Evolutionary conservation across 2,888 invertebrate species (phyloP).

Genomic region (Anthophora plumipes): DNA sequence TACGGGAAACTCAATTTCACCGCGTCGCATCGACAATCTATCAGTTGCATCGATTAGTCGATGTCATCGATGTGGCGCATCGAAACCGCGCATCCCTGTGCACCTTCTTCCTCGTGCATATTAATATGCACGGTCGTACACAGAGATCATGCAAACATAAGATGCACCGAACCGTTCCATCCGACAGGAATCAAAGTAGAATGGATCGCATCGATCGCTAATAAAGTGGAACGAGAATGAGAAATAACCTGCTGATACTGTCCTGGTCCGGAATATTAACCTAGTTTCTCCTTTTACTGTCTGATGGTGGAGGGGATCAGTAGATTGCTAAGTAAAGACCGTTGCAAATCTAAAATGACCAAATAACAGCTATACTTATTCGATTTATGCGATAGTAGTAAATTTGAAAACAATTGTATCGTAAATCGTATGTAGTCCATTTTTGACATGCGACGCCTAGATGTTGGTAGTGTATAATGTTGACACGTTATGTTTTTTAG

Average conservation of each 20-base stretch:
- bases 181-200: constrained; percentile 53
- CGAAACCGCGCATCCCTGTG: constrained; percentile 17
- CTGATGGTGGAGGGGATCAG: background rate
- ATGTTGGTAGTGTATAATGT: no score
- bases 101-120: constrained; percentile 24
- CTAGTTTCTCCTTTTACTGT: background rate
- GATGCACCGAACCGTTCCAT: constrained; percentile 40
- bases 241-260: background rate
- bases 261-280: background rate
- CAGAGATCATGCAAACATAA: constrained; percentile 35
- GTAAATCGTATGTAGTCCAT: no score
- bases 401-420: no score
- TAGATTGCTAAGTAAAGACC: no score
- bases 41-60: constrained; percentile 62
- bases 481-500: no score
- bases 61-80: constrained; percentile 34
- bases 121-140: constrained; percentile 16
- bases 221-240: constrained; percentile 34
- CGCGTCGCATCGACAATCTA: constrained; percentile 40
- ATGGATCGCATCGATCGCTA: constrained; percentile 58
- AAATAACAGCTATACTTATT: no score
- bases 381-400: no score
- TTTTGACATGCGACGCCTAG: no score
- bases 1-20: background rate
- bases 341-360: no score